These are phyloP conservation scores for Acrobasis consociella DNA, from an alignment of 2,888 invertebrate genomes.

Conservation along the genomic window DNA sequence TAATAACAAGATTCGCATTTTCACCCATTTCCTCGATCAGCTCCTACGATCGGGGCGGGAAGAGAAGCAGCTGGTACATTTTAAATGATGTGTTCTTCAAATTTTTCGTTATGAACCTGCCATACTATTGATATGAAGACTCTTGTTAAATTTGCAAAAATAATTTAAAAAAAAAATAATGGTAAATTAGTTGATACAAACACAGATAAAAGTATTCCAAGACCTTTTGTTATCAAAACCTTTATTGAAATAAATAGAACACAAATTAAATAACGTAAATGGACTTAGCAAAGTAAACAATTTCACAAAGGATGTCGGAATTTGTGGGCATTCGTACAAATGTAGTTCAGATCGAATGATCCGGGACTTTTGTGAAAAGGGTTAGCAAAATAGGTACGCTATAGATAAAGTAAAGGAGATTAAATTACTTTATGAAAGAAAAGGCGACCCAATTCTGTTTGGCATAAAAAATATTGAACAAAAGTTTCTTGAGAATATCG, in stretches of 20 bases:
- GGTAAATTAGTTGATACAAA: no score
- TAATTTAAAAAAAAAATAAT: no score
- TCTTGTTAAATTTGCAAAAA: no score
- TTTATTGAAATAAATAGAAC: slow-evolving; percentile 22
- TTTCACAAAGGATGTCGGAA: slow-evolving; percentile 71
- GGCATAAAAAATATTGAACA: slow-evolving; percentile 37
- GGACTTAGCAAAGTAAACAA: slow-evolving; percentile 70
- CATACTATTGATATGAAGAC: no score
- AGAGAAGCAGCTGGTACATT: no score
- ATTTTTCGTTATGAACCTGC: no score
- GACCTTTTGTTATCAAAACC: not conserved
- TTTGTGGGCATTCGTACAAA: slow-evolving; percentile 74
- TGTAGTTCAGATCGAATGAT: slow-evolving; percentile 76
- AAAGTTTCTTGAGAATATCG: slow-evolving; percentile 25
- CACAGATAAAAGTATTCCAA: not conserved
- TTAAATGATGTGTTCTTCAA: no score
- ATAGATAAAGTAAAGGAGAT: slow-evolving; percentile 63
- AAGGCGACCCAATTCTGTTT: slow-evolving; percentile 46
- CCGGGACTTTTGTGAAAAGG: slow-evolving; percentile 73
- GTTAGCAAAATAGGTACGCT: slow-evolving; percentile 61
- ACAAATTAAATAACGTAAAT: slow-evolving; percentile 69
- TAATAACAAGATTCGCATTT: no score
- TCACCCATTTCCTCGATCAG: no score
- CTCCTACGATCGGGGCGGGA: no score
- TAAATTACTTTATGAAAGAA: slow-evolving; percentile 68